Evolutionary conservation across 2,113 vertebrate genomes (phyloP), one percentile per base, ranked within the genome.

Genomic region (Misgurnus anguillicaudatus): DNA sequence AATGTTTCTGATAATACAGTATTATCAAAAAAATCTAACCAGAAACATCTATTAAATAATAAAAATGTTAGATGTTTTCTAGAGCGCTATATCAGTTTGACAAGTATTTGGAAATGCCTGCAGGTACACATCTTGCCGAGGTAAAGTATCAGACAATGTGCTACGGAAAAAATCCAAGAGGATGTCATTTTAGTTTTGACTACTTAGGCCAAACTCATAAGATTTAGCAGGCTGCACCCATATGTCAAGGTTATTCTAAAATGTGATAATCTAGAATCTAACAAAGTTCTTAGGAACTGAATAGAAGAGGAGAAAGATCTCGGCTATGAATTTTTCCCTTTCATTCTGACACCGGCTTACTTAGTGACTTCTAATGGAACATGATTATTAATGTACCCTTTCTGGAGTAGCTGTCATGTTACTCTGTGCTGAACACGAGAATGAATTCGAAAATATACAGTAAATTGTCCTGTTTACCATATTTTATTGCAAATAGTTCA

Each of bases 361-460:
- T 93, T 92, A 89, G 91, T 94, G 92, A 89, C 91, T 92, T 93
- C 93, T 88, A 92, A 93, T 21, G 3, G 79, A 91, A 92, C 88
- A 94, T 94, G 95, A 96, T 95, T 96, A 96, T 96, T 95, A 94
- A 95, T 94, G 91, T 95, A 92, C 93, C 93, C 94, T 95, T 88
- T 89, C 90, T 96, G 95, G 93, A 95, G 87, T 92, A 90, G 88
- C 90, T 83, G 94, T 90, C 92, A 90, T 90, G 87, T 93, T 89
- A 84, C 75, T 85, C 86, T 38, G 39, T 77, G 83, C 78, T 36
- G 78, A 80, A 83, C 48, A 79, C 75, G 81, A 87, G 90, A 87
- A 93, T 94, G 89, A 90, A 93, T 93, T 86, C 94, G 24, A 94
- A 96, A 97, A 95, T 96, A 96, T 97, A 95, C 94, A 89, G 93